phyloP scores from a whole-genome alignment of 37 sponge, comb jelly and placozoan genomes.

The Spongilla lacustris region DNA sequence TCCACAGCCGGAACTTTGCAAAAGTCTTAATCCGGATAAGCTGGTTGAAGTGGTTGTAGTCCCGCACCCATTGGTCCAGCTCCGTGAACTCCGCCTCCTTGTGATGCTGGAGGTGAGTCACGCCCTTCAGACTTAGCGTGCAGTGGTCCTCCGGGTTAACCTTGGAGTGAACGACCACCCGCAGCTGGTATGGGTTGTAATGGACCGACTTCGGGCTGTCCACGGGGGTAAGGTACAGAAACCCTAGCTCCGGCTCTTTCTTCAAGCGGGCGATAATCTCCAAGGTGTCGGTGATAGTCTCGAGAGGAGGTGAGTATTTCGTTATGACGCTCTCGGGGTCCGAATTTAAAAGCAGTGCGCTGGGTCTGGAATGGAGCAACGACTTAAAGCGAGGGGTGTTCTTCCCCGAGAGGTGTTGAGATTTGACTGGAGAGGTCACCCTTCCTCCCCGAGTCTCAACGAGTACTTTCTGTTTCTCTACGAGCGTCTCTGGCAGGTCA shows the following conservation, averaged over 20 bases:
- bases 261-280: conserved; percentile 80
- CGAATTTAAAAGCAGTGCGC: conserved; percentile 7
- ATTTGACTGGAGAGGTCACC: neutral
- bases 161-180: conserved; percentile 83
- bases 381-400: neutral
- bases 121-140: conserved; percentile 88
- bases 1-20: conserved; percentile 92
- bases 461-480: conserved; percentile 19
- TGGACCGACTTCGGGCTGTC: conserved; percentile 60
- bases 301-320: conserved; percentile 50
- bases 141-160: conserved; percentile 85
- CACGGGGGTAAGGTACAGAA: conserved; percentile 88
- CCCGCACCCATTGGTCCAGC: conserved; percentile 84
- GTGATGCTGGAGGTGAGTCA: conserved; percentile 79
- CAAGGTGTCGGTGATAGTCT: conserved; percentile 75
- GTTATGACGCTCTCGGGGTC: conserved; percentile 48
- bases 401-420: neutral
- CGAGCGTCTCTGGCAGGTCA: conserved; percentile 14
- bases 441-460: neutral
- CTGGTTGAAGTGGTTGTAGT: conserved; percentile 84
- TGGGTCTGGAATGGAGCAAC: neutral
- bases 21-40: conserved; percentile 93
- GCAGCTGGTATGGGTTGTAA: conserved; percentile 92
- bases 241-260: conserved; percentile 89
- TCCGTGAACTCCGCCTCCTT: conserved; percentile 86